Conservation (phyloP, 2,888 invertebrate species). For the Pristionchus mayeri region DNA sequence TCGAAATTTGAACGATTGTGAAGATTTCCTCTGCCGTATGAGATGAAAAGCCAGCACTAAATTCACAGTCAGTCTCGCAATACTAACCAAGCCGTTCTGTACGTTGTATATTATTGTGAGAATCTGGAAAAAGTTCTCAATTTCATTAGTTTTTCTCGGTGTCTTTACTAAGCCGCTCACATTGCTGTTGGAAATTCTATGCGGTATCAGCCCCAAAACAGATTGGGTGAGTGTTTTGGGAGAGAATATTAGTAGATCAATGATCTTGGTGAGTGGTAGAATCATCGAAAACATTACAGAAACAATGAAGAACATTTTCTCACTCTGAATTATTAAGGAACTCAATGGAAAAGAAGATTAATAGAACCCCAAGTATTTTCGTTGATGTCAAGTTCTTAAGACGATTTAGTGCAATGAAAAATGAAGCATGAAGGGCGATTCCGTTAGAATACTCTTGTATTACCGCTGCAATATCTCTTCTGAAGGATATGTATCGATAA, state of each 20-base stretch:
- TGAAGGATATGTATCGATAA: no score
- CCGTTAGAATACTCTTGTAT: not conserved
- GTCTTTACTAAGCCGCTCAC: no score
- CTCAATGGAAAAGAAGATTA: no score
- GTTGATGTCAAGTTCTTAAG: not conserved
- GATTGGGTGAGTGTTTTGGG: no score
- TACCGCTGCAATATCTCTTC: not conserved
- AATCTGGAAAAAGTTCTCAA: not conserved
- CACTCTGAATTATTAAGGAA: no score
- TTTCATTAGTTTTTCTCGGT: not conserved
- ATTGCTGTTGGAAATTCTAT: not conserved
- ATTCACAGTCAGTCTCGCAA: not conserved
- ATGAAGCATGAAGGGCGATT: not conserved
- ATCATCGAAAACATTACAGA: not conserved
- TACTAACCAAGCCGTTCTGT: not conserved
- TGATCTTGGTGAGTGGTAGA: not conserved
- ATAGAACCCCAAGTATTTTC: no score
- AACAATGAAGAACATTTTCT: not conserved
- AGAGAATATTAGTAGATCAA: not conserved
- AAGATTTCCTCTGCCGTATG: not conserved
- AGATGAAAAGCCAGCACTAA: not conserved
- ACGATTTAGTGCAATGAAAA: conserved; percentile 18
- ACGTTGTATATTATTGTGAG: not conserved
- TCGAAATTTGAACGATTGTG: not conserved
- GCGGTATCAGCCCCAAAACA: not conserved